A percentile compares a stretch with the other conserved stretches of the same genome.
phyloP scores from a whole-genome alignment of 2,888 invertebrate genomes.

The Nymphalis c-album region DNA sequence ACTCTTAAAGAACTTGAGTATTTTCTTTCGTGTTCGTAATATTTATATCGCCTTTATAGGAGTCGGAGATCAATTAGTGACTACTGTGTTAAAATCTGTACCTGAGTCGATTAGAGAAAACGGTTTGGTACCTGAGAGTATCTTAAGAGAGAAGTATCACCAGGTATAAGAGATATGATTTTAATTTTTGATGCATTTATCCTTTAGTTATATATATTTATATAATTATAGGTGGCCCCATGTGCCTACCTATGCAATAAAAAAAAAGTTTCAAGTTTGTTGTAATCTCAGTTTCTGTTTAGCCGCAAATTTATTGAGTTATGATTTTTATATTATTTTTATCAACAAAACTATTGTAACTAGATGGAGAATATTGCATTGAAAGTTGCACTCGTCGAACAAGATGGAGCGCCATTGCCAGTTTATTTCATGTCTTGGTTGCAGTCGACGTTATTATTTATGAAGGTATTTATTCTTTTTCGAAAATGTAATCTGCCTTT shows the following conservation, averaged over 20 bases:
- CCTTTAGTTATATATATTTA: no score
- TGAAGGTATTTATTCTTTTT: no score
- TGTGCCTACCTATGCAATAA: no score
- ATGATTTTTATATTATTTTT: no score
- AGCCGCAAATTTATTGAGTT: not conserved
- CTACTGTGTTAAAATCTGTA: slow-evolving; percentile 87
- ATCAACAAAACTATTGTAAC: not conserved
- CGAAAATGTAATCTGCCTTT: no score
- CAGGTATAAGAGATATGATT: slow-evolving; percentile 54
- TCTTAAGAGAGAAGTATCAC: slow-evolving; percentile 90
- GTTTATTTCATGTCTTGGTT: slow-evolving; percentile 91
- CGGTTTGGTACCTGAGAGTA: slow-evolving; percentile 94
- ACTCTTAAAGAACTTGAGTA: no score
- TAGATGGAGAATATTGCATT: slow-evolving; percentile 90
- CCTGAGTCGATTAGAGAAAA: slow-evolving; percentile 87
- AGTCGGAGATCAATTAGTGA: slow-evolving; percentile 89
- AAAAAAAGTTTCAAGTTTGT: no score
- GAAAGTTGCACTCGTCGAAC: slow-evolving; percentile 92
- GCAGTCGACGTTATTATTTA: slow-evolving; percentile 90
- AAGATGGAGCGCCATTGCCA: slow-evolving; percentile 90
- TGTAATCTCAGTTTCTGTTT: no score
- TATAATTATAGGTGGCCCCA: no score
- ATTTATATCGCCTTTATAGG: slow-evolving; percentile 56
- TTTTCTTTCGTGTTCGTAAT: no score
- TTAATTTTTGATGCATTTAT: no score